Percentiles rank a stretch among this genome's conserved stretches.
These are phyloP conservation scores for Anguilla anguilla DNA, from an alignment of 2,797 vertebrate genomes.

Conservation along the genomic window DNA sequence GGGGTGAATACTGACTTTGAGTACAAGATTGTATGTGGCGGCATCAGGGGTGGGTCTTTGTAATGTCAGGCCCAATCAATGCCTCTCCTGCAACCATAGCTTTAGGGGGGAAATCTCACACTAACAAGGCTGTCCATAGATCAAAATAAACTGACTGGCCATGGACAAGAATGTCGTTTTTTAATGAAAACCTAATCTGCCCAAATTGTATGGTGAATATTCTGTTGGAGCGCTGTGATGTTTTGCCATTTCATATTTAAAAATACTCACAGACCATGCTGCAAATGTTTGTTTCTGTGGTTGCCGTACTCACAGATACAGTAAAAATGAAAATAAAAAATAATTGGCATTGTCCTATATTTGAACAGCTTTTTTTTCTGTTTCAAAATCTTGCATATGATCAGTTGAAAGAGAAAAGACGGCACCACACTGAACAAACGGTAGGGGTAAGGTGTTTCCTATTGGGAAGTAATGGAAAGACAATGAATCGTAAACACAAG, in stretches of 20 bases:
- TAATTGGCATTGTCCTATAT: background rate
- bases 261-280: background rate
- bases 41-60: conserved; percentile 35
- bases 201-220: background rate
- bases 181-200: conserved; percentile 51
- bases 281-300: background rate
- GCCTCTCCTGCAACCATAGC: conserved; percentile 64
- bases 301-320: background rate
- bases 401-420: background rate
- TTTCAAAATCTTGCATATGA: background rate
- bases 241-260: background rate
- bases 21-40: background rate
- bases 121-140: conserved; percentile 62
- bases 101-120: conserved; percentile 63
- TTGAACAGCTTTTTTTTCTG: background rate
- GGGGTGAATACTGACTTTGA: background rate
- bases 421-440: background rate
- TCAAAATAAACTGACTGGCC: conserved; percentile 55
- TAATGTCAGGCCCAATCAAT: conserved; percentile 60
- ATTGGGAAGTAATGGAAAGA: conserved; percentile 7
- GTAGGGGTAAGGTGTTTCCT: background rate
- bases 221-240: background rate
- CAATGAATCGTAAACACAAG: background rate
- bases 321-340: background rate
- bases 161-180: conserved; percentile 55